Evolutionary conservation across 2,888 invertebrate genomes (phyloP), one percentile per base, ranked within the genome.

Genomic region (Drosophila prostipennis): DNA sequence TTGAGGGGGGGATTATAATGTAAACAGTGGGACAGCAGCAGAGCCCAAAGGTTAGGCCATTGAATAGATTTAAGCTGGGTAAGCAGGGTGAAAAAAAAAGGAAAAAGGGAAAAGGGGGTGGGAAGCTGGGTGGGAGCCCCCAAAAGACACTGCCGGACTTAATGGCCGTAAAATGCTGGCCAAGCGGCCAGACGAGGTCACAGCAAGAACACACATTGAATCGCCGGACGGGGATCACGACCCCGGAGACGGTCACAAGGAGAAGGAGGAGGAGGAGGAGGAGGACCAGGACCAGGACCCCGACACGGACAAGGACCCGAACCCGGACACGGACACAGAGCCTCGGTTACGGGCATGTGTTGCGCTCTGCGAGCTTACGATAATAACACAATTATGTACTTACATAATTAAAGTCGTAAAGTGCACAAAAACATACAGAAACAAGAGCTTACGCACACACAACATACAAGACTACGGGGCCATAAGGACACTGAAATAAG

Each of bases 341-440:
- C 71, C 67, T 26, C 26, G 48, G 68, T 60, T 7, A 69, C 53
- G 46, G 56, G 63, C 43, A 70, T 72, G 71, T 64, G 71, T 70
- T 71, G 56, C 71, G 42, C 71, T 51, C 55, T 34, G 71, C 53
- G 32, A 65, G 86, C 82, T 82, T 83, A 80, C 80, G 82, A 82
- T 86, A 83, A 82, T 86, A 86, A 86, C 84, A 82, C 80, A 83
- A 83, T 83, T 86, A 83, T 82, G 86, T 83, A 79, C 86, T 82
- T 79, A 85, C 80, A 77, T 82, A 86, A 86, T 82, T 82, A 85
- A 85, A 86, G 82, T 83, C 83, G 80, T 85, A 82, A 82, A 85
- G 80, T 85, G 78, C 71, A 69, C 79, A 80, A 69, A 71, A 55
- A 80, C 72, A 59, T 52, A 56, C 53, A 52, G 51, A 13, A 64